These are phyloP conservation scores for Ctenoplectra terminalis DNA, from an alignment of 1,140 invertebrate genomes.

Conservation along the genomic window DNA sequence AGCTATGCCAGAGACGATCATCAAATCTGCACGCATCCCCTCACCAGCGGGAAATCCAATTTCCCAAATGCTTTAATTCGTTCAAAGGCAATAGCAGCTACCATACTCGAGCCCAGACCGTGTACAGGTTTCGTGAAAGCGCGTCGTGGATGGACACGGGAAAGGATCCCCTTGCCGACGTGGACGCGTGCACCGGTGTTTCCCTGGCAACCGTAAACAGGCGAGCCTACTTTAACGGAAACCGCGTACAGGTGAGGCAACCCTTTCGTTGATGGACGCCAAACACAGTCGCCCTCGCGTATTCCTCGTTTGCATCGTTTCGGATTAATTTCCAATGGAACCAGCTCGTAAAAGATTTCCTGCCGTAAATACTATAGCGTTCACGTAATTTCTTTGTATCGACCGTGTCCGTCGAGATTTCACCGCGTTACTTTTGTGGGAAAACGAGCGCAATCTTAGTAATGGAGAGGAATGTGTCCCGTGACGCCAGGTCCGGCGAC, in stretches of 20 bases:
- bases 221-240: constrained; percentile 34
- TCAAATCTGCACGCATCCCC: background rate
- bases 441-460: constrained; percentile 57
- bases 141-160: constrained; percentile 21
- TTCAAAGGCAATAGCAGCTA: background rate
- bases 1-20: background rate
- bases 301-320: background rate
- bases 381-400: constrained; percentile 1
- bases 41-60: constrained; percentile 8
- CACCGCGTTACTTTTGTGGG: background rate
- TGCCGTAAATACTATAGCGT: background rate
- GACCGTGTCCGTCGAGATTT: constrained; percentile 11
- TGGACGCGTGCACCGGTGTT: constrained; percentile 49
- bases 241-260: constrained; percentile 38
- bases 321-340: constrained; percentile 69
- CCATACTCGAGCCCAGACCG: too few species aligned
- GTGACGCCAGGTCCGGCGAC: background rate
- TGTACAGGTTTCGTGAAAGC: background rate
- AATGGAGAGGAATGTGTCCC: constrained; percentile 61
- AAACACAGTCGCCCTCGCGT: too few species aligned
- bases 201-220: constrained; percentile 69
- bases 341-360: constrained; percentile 64
- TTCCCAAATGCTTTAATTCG: constrained; percentile 29
- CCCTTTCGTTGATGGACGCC: constrained; percentile 27
- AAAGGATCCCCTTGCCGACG: constrained; percentile 35